Base-by-base conservation (phyloP, 2,888 invertebrate species). In the Drosophila anceps region DNA sequence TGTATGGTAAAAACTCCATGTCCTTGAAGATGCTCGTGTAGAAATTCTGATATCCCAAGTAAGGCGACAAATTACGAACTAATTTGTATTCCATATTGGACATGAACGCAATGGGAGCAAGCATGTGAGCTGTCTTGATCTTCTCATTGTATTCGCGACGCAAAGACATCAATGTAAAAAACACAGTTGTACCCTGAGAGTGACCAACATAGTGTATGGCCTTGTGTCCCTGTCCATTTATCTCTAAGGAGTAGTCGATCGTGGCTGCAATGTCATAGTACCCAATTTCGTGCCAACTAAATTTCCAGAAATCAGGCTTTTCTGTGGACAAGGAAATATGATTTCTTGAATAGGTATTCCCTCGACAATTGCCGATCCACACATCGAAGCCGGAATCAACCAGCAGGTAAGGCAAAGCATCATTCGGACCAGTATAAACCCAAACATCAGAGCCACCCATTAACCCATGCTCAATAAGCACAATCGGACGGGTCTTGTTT, bases 251-350 rank as follows among this genome's bases (percentile, higher is more conserved):
- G 41, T 86, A 91, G 48, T 92, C 91, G 4, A 92, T 83, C 41
- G 76, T 79, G 1, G 87, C 76, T 0, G 89, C 41, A 0, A 87
- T 67, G 35, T 86, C 85, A 90, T 96, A 95, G 55, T 95, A 92
- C 0, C 96, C 98, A 93, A 98, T 96, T 92, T 99, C 97, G 87
- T 98, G 97, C 94, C 96, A 98, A 80, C 97, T 97, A 33, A 91
- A 91, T 7, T 75, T 51, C 91, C 91, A 91, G 50, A 90, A 91
- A 2, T 57, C 2, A 0, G 81, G 69, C 29, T 64, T 44, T 0
- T 72, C 37, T 6, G 71, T 12, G 3, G 70, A 69, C 6, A 57
- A 41, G 0, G 37, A 33, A 0, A 74, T 73, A 37, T 88, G 84
- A n/a, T 77, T 79, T 12, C 64, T 74, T 7, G 86, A 82, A 44